phyloP scores from a whole-genome alignment of 1,140 invertebrate species.

The Sycophila sp. region DNA sequence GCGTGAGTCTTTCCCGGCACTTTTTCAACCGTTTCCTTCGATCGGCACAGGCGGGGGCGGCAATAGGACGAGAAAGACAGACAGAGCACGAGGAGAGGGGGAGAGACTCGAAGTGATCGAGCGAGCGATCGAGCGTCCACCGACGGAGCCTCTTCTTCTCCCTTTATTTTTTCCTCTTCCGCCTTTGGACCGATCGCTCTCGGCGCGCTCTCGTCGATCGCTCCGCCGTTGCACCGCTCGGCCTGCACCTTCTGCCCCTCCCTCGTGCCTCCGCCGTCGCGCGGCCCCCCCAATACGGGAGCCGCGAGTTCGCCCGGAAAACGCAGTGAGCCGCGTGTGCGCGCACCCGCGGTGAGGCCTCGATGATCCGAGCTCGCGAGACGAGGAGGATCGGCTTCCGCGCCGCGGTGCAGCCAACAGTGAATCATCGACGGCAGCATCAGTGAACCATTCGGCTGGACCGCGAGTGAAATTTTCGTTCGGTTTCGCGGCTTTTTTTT shows the following conservation, averaged over 20 bases:
- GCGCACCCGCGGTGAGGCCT: too few species aligned
- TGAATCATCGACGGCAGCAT: conserved; percentile 27
- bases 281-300: too few species aligned
- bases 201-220: too few species aligned
- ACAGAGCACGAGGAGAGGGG: too few species aligned
- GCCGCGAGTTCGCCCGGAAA: too few species aligned
- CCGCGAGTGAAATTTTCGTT: too few species aligned
- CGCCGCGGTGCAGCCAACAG: too few species aligned
- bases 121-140: neutral
- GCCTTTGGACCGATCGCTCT: neutral
- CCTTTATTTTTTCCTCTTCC: neutral
- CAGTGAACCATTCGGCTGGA: too few species aligned
- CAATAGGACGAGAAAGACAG: neutral
- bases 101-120: neutral
- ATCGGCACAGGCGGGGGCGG: neutral
- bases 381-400: neutral
- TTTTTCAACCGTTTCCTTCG: conserved; percentile 1
- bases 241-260: neutral
- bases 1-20: conserved; percentile 13
- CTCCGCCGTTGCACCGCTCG: too few species aligned
- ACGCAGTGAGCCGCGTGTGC: too few species aligned
- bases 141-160: neutral
- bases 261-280: too few species aligned
- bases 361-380: neutral
- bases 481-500: too few species aligned